phyloP scores from a whole-genome alignment of 2,113 vertebrate genomes.

The Nettapus auritus region DNA sequence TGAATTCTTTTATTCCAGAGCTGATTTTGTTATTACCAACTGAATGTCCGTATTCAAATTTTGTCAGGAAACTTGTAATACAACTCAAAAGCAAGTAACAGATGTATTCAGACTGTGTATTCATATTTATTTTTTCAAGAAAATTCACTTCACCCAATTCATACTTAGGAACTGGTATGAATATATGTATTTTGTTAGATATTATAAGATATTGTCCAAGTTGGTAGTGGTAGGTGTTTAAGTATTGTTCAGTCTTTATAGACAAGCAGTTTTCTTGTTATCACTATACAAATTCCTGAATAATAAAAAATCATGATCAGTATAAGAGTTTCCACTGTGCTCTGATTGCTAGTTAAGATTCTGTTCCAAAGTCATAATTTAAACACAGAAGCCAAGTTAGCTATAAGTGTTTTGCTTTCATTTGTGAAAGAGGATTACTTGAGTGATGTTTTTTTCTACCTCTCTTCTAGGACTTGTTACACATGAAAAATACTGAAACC shows the following conservation, averaged over 20 bases:
- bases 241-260: background rate
- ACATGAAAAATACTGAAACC: background rate
- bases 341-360: background rate
- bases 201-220: background rate
- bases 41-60: background rate
- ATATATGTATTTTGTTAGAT: background rate
- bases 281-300: background rate
- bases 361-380: background rate
- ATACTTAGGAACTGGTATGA: background rate
- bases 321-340: background rate
- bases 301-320: background rate
- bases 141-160: background rate
- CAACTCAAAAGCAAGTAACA: background rate
- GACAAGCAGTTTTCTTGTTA: background rate
- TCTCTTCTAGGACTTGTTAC: background rate
- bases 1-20: background rate
- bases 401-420: background rate
- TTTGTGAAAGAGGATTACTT: conserved; percentile 17
- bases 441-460: background rate
- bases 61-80: background rate
- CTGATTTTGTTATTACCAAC: background rate
- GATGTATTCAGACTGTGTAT: background rate
- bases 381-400: background rate
- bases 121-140: background rate
- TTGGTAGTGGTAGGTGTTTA: background rate